Evolutionary conservation across 2,888 invertebrate species (phyloP).

Genomic region (Danaus chrysippus): DNA sequence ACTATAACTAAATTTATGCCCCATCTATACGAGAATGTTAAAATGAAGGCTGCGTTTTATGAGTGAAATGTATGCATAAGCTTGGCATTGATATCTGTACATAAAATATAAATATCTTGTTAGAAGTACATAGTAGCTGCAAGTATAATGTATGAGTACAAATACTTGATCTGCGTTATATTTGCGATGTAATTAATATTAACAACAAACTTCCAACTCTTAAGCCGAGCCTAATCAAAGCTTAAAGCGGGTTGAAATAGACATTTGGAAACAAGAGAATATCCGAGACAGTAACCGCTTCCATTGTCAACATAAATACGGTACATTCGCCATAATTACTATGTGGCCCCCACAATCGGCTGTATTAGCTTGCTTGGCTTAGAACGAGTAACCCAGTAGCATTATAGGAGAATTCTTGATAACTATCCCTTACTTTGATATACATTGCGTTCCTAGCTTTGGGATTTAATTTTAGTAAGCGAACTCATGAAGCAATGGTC

Average conservation of each 20-base stretch:
- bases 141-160: neutral
- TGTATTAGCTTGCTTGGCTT: conserved; percentile 60
- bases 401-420: conserved; percentile 35
- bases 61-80: neutral
- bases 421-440: conserved; percentile 17
- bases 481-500: conserved; percentile 39
- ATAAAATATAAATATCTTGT: no score
- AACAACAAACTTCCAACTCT: conserved; percentile 15
- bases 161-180: conserved; percentile 4
- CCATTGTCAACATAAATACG: conserved; percentile 63
- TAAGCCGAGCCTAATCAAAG: conserved; percentile 28
- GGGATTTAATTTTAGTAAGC: neutral
- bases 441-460: conserved; percentile 38
- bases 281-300: conserved; percentile 37
- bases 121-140: neutral
- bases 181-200: conserved; percentile 19
- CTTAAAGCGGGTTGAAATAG: conserved; percentile 34
- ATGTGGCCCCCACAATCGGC: conserved; percentile 60
- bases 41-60: neutral
- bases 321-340: conserved; percentile 73
- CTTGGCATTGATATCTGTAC: neutral
- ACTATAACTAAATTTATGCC: conserved; percentile 4
- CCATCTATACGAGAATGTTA: neutral
- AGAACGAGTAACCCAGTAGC: conserved; percentile 44
- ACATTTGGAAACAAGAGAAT: conserved; percentile 36